These are phyloP conservation scores for Spea hammondii DNA, from an alignment of 2,797 vertebrate genomes.

Conservation along the genomic window DNA sequence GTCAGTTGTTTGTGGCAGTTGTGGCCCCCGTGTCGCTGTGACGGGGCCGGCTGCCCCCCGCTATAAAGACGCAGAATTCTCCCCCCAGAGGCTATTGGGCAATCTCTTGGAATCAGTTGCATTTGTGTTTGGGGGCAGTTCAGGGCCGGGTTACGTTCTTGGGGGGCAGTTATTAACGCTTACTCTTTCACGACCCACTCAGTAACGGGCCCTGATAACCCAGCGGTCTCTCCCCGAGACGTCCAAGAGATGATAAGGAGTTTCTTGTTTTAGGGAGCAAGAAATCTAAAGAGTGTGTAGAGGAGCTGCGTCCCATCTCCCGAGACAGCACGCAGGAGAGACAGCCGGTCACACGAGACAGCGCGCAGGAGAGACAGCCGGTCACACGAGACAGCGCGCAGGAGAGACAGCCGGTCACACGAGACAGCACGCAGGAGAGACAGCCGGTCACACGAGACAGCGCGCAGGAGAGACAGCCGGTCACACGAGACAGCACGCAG, in stretches of 20 bases:
- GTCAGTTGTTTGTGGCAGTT: conserved; percentile 1
- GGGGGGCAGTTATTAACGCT: too few species aligned
- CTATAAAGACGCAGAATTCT: too few species aligned
- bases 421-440: not conserved
- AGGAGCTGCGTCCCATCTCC: not conserved
- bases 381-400: not conserved
- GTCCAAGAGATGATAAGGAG: not conserved
- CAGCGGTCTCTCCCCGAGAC: too few species aligned
- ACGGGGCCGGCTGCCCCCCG: too few species aligned
- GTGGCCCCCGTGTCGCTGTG: too few species aligned
- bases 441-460: not conserved
- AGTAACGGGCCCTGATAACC: too few species aligned
- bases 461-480: not conserved
- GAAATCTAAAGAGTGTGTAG: conserved; percentile 8
- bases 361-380: not conserved
- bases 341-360: not conserved
- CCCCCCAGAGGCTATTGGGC: too few species aligned
- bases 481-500: not conserved
- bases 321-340: not conserved
- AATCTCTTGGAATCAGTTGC: too few species aligned
- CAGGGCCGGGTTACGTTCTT: too few species aligned
- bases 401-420: not conserved
- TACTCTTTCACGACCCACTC: too few species aligned
- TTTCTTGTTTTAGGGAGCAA: conserved; percentile 16
- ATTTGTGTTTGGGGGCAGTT: too few species aligned